Conservation (phyloP, 1,140 invertebrate species). For the Hypothenemus hampei region DNA sequence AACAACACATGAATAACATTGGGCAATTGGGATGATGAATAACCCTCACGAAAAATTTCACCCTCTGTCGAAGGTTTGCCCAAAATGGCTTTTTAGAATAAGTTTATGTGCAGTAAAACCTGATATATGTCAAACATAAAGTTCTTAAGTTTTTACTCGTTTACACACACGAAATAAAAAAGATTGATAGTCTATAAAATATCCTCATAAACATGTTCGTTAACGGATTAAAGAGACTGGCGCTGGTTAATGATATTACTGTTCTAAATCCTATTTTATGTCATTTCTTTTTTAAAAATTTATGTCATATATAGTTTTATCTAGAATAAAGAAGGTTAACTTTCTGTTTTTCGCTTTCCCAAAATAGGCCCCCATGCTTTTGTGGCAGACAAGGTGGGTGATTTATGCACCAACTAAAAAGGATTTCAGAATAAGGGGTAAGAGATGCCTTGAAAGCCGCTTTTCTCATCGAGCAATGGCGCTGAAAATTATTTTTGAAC, state of each 20-base stretch:
- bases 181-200: slow-evolving; percentile 7
- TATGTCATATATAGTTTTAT: slow-evolving; percentile 16
- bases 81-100: slow-evolving; percentile 13
- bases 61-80: slow-evolving; percentile 22
- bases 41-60: slow-evolving; percentile 24
- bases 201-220: neutral
- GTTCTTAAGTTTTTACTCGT: slow-evolving; percentile 3
- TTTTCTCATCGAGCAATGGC: slow-evolving; percentile 41
- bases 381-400: slow-evolving; percentile 31
- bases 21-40: slow-evolving; percentile 34
- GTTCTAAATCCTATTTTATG: no score
- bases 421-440: slow-evolving; percentile 32
- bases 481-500: slow-evolving; percentile 41
- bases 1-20: slow-evolving; percentile 47
- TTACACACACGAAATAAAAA: no score
- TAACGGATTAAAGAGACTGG: no score
- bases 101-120: slow-evolving; percentile 9
- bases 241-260: no score
- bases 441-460: slow-evolving; percentile 36
- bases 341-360: slow-evolving; percentile 12
- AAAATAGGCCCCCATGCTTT: slow-evolving; percentile 11
- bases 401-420: slow-evolving; percentile 43
- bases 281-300: no score
- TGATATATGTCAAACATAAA: slow-evolving; percentile 9
- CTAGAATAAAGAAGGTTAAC: slow-evolving; percentile 21